A percentile compares a stretch with the other conserved stretches of the same genome.
phyloP scores from a whole-genome alignment of 2,797 vertebrate species.

The Threskiornis aethiopicus region DNA sequence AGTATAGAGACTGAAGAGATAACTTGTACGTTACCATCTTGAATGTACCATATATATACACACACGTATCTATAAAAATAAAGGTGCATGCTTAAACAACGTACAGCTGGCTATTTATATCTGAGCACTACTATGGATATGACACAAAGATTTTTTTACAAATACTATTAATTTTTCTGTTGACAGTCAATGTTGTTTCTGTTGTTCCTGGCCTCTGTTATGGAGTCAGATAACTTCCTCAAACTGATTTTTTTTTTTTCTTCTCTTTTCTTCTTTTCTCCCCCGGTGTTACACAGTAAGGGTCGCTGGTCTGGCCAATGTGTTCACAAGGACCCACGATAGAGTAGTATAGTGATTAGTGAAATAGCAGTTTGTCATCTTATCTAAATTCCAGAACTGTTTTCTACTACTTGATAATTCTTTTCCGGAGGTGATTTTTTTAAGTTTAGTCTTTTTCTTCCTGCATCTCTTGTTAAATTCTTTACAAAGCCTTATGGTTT shows the following conservation, averaged over 20 bases:
- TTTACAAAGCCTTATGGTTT: constrained; percentile 42
- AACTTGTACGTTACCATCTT: not conserved
- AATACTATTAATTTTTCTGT: not conserved
- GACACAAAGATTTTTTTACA: not conserved
- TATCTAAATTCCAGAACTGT: not conserved
- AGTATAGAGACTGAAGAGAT: not conserved
- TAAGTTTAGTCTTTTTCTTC: not conserved
- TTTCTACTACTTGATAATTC: constrained; percentile 1
- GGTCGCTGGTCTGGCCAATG: not conserved
- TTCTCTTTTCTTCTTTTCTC: not conserved
- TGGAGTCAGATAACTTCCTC: not conserved
- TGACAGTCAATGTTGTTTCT: not conserved
- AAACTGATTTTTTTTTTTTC: not conserved
- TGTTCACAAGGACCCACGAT: not conserved
- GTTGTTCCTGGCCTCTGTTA: not conserved
- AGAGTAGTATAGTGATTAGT: not conserved
- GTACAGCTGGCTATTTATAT: not conserved
- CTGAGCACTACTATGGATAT: not conserved
- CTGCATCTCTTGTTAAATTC: not conserved
- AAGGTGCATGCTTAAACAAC: not conserved
- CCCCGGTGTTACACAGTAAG: too few relatives aligned
- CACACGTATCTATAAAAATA: not conserved
- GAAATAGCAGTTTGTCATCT: not conserved
- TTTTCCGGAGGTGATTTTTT: constrained; percentile 1
- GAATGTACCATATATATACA: not conserved